These are phyloP conservation scores for Dimorphilus gyrociliatus DNA, from an alignment of 2,888 invertebrate species.

Conservation along the genomic window DNA sequence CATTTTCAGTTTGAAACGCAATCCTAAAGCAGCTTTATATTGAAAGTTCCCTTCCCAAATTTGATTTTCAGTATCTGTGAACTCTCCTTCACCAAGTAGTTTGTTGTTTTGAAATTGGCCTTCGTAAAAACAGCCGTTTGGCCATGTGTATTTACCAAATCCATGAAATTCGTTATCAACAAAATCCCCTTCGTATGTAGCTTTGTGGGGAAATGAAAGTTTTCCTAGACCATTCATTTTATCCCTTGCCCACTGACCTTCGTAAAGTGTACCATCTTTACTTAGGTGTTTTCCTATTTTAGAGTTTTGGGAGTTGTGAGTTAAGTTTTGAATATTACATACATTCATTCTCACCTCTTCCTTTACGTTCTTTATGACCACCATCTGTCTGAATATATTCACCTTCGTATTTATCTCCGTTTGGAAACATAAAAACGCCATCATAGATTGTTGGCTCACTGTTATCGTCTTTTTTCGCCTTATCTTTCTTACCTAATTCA, in stretches of 20 bases:
- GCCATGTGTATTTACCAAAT: constrained; percentile 28
- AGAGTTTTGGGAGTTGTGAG: too few relatives aligned
- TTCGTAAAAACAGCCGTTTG: constrained; percentile 30
- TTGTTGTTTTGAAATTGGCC: constrained; percentile 33
- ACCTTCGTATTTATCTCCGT: constrained; percentile 35
- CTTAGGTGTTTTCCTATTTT: constrained; percentile 24
- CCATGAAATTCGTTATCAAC: constrained; percentile 33
- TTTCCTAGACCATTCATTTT: constrained; percentile 34
- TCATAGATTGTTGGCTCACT: constrained; percentile 12
- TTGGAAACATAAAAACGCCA: constrained; percentile 30
- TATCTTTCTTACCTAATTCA: constrained; percentile 17
- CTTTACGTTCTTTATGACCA: constrained; percentile 24
- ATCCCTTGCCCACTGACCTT: constrained; percentile 27
- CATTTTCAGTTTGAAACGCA: constrained; percentile 27
- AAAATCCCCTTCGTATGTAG: constrained; percentile 30
- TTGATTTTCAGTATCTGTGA: constrained; percentile 33
- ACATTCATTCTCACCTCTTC: too few relatives aligned
- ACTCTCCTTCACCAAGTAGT: constrained; percentile 32
- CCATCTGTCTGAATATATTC: constrained; percentile 20
- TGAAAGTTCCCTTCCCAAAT: constrained; percentile 33
- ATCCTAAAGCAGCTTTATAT: constrained; percentile 34
- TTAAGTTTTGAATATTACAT: too few relatives aligned
- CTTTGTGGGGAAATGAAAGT: constrained; percentile 22
- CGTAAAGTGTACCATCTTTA: constrained; percentile 23
- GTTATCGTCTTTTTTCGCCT: constrained; percentile 15